These are phyloP conservation scores for Archilochus colubris DNA, from an alignment of 2,113 vertebrate genomes.

Conservation along the genomic window DNA sequence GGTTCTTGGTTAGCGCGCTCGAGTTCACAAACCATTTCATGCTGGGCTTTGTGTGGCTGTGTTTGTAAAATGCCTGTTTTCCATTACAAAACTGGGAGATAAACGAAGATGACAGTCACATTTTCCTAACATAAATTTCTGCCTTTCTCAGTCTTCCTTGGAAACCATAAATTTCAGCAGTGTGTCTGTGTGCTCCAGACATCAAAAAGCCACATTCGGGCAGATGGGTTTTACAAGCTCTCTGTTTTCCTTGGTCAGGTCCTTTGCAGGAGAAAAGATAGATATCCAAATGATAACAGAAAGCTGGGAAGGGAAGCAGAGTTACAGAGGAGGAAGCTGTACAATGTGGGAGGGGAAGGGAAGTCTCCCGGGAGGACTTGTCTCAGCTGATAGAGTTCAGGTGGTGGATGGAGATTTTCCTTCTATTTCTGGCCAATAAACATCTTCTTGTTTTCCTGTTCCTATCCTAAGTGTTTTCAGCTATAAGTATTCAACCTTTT, in stretches of 20 bases:
- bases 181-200: background rate
- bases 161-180: constrained; percentile 3
- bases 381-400: constrained; percentile 50
- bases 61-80: constrained; percentile 61
- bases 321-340: background rate
- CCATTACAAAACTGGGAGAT: constrained; percentile 45
- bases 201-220: background rate
- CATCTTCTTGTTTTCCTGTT: constrained; percentile 44
- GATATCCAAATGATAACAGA: background rate
- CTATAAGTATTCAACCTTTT: background rate
- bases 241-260: background rate
- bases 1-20: fast-evolving
- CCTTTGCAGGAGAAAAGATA: background rate
- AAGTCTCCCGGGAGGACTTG: constrained; percentile 20
- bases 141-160: background rate
- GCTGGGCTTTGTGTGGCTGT: background rate
- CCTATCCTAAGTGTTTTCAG: background rate
- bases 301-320: background rate
- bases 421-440: background rate
- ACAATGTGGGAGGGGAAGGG: constrained; percentile 9
- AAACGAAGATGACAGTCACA: constrained; percentile 55
- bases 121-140: constrained; percentile 50
- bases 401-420: constrained; percentile 29
- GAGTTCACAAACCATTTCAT: background rate
- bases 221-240: background rate